Base-by-base conservation (phyloP, 2,113 vertebrate genomes). In the Corapipo altera region DNA sequence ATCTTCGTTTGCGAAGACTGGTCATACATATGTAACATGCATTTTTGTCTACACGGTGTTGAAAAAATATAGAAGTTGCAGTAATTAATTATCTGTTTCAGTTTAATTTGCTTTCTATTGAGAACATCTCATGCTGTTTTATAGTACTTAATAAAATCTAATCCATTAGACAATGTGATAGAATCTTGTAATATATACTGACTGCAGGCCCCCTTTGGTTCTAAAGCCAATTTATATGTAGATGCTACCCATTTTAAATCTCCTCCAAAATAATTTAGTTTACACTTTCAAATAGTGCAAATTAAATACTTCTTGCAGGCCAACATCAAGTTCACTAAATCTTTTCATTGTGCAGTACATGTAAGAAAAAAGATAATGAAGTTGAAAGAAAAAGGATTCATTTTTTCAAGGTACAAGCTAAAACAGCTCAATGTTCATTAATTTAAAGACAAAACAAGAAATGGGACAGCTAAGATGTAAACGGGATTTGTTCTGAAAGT, bases 211-310 rank as follows among this genome's bases (percentile, higher is more conserved):
- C 97, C 96, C 97, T 97, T 98, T 91, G 97, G 97, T 97, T 98
- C 97, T 93, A 96, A 96, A 98, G 95, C 87, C 96, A 98, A 98
- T 99, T 99, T 98, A 98, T 97, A 98, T 98, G 98, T 96, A 98
- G 98, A 98, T 98, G 97, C 98, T 96, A 97, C 77, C 86, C 94
- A 97, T 96, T 98, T 98, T 97, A 96, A 97, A 97, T 97, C 94
- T 98, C 74, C 72, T 97, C 85, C 91, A 96, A 97, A 97, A 97
- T 98, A 98, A 98, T 97, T 97, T 96, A 97, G 87, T 95, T 97
- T 96, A 85, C 95, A 98, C 96, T 98, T 98, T 97, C 74, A 97
- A 97, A 98, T 97, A 95, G 69, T 65, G 82, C 85, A 94, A 94
- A 96, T 93, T 95, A 94, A 98, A 92, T 81, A 94, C 66, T 94